Conservation (phyloP, 1,140 invertebrate species). For the Epicauta chinensis region DNA sequence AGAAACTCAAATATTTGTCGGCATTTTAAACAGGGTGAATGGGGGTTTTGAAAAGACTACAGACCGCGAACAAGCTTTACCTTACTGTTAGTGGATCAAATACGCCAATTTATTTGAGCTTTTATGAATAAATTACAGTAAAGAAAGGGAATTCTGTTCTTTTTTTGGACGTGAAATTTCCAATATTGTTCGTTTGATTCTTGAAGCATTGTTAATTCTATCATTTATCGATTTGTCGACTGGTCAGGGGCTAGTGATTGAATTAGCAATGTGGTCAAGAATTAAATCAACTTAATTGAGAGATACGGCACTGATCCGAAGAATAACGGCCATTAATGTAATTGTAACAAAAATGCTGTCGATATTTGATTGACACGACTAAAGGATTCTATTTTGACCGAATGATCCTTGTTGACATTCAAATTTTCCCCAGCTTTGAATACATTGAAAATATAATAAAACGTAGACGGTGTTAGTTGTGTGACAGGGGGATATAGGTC, state of each 20-base stretch:
- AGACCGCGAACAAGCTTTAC: constrained; percentile 22
- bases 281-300: constrained; percentile 34
- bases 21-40: constrained; percentile 23
- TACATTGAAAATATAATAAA: constrained; percentile 31
- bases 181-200: constrained; percentile 27
- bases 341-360: background rate
- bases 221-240: constrained; percentile 34
- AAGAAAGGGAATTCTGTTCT: constrained; percentile 12
- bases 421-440: constrained; percentile 35
- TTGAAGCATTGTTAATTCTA: constrained; percentile 32
- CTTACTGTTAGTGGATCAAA: constrained; percentile 19
- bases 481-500: constrained; percentile 22
- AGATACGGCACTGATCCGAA: constrained; percentile 10
- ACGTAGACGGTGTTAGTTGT: constrained; percentile 19
- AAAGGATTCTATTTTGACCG: constrained; percentile 13
- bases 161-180: constrained; percentile 12
- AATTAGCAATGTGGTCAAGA: constrained; percentile 29
- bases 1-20: constrained; percentile 27
- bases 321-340: no score
- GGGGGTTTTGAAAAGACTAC: constrained; percentile 18
- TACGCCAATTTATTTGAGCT: constrained; percentile 31
- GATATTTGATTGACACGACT: background rate
- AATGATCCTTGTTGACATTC: constrained; percentile 37
- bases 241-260: constrained; percentile 22
- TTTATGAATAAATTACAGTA: constrained; percentile 30